Base-by-base conservation (phyloP, 2,113 vertebrate species). In the Apteryx mantelli region DNA sequence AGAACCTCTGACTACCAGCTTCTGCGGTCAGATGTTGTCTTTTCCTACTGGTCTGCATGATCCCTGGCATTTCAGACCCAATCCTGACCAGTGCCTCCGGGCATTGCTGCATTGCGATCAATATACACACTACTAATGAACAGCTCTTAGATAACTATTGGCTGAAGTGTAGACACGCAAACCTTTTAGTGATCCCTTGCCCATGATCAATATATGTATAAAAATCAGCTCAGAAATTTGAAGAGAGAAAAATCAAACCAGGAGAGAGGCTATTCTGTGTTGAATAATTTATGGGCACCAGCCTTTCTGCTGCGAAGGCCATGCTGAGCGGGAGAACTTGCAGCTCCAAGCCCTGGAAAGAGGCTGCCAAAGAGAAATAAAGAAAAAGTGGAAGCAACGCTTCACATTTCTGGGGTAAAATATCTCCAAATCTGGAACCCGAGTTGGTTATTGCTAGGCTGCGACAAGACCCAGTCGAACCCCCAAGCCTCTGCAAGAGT, bases 81-180 rank as follows among this genome's bases (percentile, higher is more conserved):
- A 10, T 66, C 89, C 92, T 70, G 89, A 63, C 20, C 80, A 32
- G 25, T 1, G 7, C 48, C 73, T 91, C 50, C 5, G 1, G 53
- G 66, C 66, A 24, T 65, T 87, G 89, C 94, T 97, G 97, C 96
- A 91, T 28, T 85, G 86, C 56, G 79, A 91, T 96, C 95, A 63
- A 95, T 95, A 91, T 2, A 84, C 89, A 86, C 91, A 90, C 95
- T 93, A 69, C 80, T 85, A 74, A 88, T 6, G 40, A 96, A 28
- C 69, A 83, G 73, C 69, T 68, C 86, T 46, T n/a, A 30, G 71
- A 55, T 82, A 92, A 89, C 81, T 64, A 16, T 71, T 10, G 18
- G 70, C 80, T 87, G 83, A 79, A 86, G 86, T 9, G 58, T 36
- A 73, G 1, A 5, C 78, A 80, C 7, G 12, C 91, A 85, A 73